phyloP scores from a whole-genome alignment of 2,113 vertebrate species.

The Lathamus discolor region DNA sequence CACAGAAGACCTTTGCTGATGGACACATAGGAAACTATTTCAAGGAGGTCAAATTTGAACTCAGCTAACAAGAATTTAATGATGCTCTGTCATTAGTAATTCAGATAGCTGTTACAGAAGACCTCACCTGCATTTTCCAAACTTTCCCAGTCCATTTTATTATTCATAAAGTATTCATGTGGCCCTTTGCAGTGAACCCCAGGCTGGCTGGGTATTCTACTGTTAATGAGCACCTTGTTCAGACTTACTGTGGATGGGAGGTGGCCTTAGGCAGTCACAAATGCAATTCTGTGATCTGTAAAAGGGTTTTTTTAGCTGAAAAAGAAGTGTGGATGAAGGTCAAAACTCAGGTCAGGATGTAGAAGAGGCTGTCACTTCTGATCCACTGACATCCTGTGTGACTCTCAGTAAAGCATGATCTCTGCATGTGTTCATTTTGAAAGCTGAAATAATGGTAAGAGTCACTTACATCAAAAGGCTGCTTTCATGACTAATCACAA shows the following conservation, averaged over 20 bases:
- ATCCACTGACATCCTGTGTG: neutral
- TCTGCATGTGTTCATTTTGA: neutral
- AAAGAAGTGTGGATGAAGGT: neutral
- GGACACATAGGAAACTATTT: neutral
- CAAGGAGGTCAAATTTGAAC: constrained; percentile 7
- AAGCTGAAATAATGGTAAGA: constrained; percentile 1
- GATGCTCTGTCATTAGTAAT: neutral
- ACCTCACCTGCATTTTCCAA: neutral
- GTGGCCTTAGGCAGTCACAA: neutral
- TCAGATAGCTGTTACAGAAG: neutral
- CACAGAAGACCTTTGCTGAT: neutral
- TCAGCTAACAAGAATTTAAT: neutral
- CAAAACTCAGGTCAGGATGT: neutral
- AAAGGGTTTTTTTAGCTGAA: neutral
- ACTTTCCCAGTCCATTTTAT: neutral
- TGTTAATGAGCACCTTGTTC: neutral
- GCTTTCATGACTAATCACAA: neutral
- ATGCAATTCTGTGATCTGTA: neutral
- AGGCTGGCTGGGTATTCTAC: neutral
- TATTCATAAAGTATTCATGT: constrained; percentile 16
- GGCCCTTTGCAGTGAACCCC: neutral
- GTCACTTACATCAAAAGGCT: constrained; percentile 14
- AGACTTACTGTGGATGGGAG: neutral
- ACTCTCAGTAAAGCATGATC: neutral
- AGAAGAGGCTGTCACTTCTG: neutral